Conservation (phyloP, 2,888 invertebrate genomes). For the Bimastos eiseni region DNA sequence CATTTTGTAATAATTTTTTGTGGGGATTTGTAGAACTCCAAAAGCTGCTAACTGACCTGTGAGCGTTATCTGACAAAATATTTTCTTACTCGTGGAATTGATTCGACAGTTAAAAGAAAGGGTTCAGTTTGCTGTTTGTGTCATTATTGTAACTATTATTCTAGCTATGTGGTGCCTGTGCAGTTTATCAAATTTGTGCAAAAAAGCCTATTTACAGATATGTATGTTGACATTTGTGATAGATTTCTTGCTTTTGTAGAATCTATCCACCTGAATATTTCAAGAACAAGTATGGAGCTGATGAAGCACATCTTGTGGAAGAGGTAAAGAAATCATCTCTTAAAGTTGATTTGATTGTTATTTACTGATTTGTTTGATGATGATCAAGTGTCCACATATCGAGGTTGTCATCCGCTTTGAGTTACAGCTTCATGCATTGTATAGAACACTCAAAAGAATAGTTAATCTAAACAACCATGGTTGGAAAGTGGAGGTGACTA, state of each 20-base stretch:
- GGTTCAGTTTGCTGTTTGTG: background rate
- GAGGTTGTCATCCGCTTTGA: background rate
- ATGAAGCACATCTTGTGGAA: conserved; percentile 79
- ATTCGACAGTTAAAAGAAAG: background rate
- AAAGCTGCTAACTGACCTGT: background rate
- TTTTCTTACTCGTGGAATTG: background rate
- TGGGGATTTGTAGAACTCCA: background rate
- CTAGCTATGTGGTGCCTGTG: background rate
- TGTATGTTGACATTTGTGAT: background rate
- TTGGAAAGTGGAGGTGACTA: background rate
- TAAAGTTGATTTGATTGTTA: background rate
- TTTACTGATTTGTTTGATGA: background rate
- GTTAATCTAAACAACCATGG: no score
- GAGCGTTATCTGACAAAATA: background rate
- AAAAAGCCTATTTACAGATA: background rate
- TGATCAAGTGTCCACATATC: background rate
- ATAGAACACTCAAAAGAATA: no score
- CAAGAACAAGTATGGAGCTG: conserved; percentile 78
- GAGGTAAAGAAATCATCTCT: conserved; percentile 66
- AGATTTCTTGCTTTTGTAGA: conserved; percentile 43
- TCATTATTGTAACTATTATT: background rate
- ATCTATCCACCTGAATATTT: conserved; percentile 75
- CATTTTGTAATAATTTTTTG: background rate
- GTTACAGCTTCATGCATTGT: background rate
- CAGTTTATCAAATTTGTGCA: background rate